Conservation (phyloP, 2,113 vertebrate genomes). For the Gambusia holbrooki region DNA sequence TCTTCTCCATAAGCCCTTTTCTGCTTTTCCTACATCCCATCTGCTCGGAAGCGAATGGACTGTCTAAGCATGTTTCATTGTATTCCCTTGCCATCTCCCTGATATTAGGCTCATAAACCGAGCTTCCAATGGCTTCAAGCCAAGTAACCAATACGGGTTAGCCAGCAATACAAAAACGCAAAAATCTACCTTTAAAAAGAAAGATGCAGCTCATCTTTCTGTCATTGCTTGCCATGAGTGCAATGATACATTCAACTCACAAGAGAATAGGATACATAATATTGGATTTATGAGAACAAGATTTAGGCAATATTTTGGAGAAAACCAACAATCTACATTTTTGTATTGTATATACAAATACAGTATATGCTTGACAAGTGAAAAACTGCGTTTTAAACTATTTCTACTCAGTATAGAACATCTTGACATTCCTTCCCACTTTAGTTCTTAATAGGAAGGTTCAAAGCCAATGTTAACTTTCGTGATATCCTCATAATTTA, state of each 20-base stretch:
- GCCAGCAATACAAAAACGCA: slow-evolving; percentile 45
- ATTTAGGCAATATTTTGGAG: background rate
- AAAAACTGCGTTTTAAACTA: too few species aligned
- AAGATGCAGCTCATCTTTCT: background rate
- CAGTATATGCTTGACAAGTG: background rate
- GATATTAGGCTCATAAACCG: slow-evolving; percentile 55
- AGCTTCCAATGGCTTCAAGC: slow-evolving; percentile 57
- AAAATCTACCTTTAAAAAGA: slow-evolving; percentile 35
- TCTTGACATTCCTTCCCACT: too few species aligned
- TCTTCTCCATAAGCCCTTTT: slow-evolving; percentile 43
- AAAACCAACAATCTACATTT: background rate
- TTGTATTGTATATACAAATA: background rate
- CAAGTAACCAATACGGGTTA: slow-evolving; percentile 51
- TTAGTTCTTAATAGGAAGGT: too few species aligned
- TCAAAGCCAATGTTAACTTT: background rate
- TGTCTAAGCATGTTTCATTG: slow-evolving; percentile 75
- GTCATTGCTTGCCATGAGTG: background rate
- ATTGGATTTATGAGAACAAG: background rate
- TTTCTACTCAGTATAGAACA: too few species aligned
- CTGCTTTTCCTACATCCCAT: slow-evolving; percentile 63
- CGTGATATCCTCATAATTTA: background rate
- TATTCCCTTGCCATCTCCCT: slow-evolving; percentile 58
- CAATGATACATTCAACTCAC: background rate
- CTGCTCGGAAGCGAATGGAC: slow-evolving; percentile 68
- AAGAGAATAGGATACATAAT: background rate